A percentile compares a stretch with the other conserved stretches of the same genome.
Evolutionary conservation across 2,113 vertebrate species (phyloP).

Genomic region (Silurus meridionalis): DNA sequence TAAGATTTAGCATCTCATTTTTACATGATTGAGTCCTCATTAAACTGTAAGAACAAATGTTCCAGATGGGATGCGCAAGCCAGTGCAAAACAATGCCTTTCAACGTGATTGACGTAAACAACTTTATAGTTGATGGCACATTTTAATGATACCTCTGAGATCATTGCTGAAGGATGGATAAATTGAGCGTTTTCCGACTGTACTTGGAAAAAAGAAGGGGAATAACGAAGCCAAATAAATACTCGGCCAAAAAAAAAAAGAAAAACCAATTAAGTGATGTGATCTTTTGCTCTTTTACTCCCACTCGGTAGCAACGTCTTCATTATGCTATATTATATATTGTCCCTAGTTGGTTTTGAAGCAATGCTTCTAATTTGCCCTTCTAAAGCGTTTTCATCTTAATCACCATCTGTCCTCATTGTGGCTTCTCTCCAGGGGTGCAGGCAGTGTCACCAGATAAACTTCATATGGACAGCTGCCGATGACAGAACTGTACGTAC

Average conservation of each 20-base stretch:
- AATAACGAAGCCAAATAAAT: background rate
- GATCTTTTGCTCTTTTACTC: conserved; percentile 19
- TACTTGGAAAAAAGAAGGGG: background rate
- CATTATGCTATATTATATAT: background rate
- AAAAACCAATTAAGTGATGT: conserved; percentile 21
- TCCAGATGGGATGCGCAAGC: background rate
- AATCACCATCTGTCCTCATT: conserved; percentile 42
- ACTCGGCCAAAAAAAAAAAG: background rate
- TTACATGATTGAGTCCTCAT: background rate
- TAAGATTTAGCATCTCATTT: background rate
- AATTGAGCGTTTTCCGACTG: background rate
- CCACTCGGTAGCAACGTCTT: background rate
- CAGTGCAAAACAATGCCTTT: background rate
- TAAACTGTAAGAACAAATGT: conserved; percentile 25
- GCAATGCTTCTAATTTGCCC: conserved; percentile 30
- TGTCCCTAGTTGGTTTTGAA: conserved; percentile 11
- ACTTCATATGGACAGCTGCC: conserved; percentile 59
- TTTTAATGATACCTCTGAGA: background rate
- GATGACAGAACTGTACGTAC: conserved; percentile 53
- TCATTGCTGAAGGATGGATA: background rate
- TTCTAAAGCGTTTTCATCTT: conserved; percentile 35
- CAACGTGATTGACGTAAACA: background rate
- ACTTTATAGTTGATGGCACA: background rate
- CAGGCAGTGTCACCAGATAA: background rate
- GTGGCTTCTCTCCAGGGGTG: conserved; percentile 17